Evolutionary conservation across 2,113 vertebrate genomes (phyloP).

Genomic region (Callipepla squamata): DNA sequence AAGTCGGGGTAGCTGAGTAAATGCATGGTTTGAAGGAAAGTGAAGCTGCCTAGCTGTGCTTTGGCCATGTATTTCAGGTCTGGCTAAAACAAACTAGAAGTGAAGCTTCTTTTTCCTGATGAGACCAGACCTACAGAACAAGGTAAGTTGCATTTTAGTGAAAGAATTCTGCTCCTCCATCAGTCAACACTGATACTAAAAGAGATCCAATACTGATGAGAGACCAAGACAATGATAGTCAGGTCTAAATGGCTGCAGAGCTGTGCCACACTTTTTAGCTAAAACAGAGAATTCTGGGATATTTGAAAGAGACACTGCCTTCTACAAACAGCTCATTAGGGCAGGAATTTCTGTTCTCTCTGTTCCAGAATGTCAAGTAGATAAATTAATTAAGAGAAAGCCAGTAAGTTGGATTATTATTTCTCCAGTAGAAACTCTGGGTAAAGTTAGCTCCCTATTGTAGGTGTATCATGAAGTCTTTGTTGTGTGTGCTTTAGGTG

Average conservation of each 20-base stretch:
- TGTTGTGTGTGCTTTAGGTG: neutral
- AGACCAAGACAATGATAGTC: neutral
- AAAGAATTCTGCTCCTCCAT: neutral
- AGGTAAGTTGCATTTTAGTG: neutral
- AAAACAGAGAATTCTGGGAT: neutral
- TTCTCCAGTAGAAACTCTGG: neutral
- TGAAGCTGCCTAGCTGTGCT: neutral
- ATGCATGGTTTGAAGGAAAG: neutral
- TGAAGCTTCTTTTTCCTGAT: neutral
- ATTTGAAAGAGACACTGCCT: neutral
- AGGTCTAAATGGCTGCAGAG: neutral
- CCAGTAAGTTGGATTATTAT: neutral
- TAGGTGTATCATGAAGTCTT: neutral
- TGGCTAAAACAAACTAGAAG: neutral
- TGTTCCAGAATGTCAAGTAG: neutral
- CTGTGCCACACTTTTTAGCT: rapidly evolving
- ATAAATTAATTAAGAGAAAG: constrained; percentile 33
- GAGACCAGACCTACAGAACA: neutral
- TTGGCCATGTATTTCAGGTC: neutral
- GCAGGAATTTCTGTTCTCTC: neutral
- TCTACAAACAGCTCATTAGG: neutral
- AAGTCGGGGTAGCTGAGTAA: neutral
- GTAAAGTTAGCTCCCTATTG: neutral
- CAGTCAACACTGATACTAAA: neutral
- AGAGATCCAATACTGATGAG: neutral